Evolutionary conservation across 1,140 invertebrate species (phyloP).

Genomic region (Caenorhabditis elegans): WBcel235 BX284606.5:11568501-11569000

Average conservation of each 20-base stretch:
- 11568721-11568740: constrained; percentile 53
- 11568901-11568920: too few species aligned
- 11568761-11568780: not conserved
- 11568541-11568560: constrained; percentile 52
- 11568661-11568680: constrained; percentile 58
- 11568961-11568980: too few species aligned
- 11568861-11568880: too few species aligned
- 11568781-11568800: not conserved
- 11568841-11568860: too few species aligned
- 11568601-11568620: constrained; percentile 20
- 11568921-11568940: too few species aligned
- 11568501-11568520: constrained; percentile 51
- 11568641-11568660: constrained; percentile 41
- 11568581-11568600: constrained; percentile 45
- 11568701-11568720: constrained; percentile 43
- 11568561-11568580: constrained; percentile 51
- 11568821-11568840: too few species aligned
- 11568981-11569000: too few species aligned
- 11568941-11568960: too few species aligned
- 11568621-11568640: too few species aligned
- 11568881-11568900: too few species aligned
- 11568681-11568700: constrained; percentile 61
- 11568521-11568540: constrained; percentile 56
- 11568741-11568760: constrained; percentile 9
- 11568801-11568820: constrained; percentile 33